Conservation (phyloP, 2,113 vertebrate genomes). For the Zapornia atra region DNA sequence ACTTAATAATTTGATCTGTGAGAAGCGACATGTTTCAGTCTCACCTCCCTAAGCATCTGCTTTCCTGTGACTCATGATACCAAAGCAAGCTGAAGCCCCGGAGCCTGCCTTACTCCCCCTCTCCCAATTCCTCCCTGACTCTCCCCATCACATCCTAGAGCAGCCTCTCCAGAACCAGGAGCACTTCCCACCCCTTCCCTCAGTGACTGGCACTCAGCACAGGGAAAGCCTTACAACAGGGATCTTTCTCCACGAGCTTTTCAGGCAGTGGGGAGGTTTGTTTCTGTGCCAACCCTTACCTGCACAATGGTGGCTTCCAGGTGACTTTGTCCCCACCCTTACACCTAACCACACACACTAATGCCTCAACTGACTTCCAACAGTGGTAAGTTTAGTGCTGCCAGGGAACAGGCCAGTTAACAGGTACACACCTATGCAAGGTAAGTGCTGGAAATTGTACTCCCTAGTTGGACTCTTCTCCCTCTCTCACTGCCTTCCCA, state of each 20-base stretch:
- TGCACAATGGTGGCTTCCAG: background rate
- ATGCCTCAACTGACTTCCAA: background rate
- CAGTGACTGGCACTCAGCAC: fast-evolving
- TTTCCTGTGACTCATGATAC: background rate
- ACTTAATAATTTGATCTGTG: background rate
- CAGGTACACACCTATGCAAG: background rate
- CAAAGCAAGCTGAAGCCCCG: fast-evolving
- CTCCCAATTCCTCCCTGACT: background rate
- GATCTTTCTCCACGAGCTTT: background rate
- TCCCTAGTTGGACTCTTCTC: background rate
- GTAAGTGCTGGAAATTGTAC: background rate
- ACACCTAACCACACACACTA: background rate
- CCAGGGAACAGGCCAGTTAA: background rate
- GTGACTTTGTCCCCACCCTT: background rate
- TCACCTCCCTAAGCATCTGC: background rate
- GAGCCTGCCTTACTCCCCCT: fast-evolving
- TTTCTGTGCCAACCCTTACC: background rate
- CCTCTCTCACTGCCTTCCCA: background rate
- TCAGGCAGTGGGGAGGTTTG: background rate
- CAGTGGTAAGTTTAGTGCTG: background rate
- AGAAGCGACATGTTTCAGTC: background rate
- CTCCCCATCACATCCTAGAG: background rate
- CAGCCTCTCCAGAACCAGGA: background rate
- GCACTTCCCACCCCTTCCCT: background rate
- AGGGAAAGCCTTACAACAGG: background rate